Evolutionary conservation across 1,140 invertebrate species (phyloP).

Genomic region (Magallana angulata): DNA sequence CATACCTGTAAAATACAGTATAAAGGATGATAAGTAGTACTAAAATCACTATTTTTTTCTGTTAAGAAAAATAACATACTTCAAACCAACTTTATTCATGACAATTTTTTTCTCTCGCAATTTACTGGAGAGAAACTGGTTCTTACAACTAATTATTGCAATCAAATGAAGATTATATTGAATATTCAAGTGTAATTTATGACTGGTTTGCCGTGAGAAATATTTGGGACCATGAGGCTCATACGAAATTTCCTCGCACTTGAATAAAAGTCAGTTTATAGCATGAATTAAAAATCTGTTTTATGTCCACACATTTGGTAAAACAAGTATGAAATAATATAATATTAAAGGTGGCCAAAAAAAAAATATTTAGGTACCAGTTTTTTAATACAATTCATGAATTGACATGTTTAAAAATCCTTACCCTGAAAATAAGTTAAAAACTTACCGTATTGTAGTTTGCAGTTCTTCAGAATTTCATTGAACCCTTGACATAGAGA

Average conservation of each 20-base stretch:
- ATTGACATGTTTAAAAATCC: neutral
- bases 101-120: neutral
- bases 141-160: no score
- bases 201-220: no score
- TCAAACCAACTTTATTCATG: neutral
- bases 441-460: constrained; percentile 72
- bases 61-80: neutral
- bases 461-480: constrained; percentile 77
- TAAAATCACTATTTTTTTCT: neutral
- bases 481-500: constrained; percentile 78
- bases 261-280: no score
- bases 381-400: neutral
- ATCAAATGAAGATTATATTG: no score
- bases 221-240: no score
- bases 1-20: neutral
- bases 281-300: neutral
- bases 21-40: neutral
- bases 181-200: no score
- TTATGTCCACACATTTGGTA: neutral
- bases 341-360: neutral
- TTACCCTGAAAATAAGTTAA: neutral
- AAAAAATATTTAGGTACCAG: neutral
- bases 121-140: neutral
- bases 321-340: neutral
- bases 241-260: no score